Base-by-base conservation (phyloP, 2,797 vertebrate species). In the Brachyalestes nurse region DNA sequence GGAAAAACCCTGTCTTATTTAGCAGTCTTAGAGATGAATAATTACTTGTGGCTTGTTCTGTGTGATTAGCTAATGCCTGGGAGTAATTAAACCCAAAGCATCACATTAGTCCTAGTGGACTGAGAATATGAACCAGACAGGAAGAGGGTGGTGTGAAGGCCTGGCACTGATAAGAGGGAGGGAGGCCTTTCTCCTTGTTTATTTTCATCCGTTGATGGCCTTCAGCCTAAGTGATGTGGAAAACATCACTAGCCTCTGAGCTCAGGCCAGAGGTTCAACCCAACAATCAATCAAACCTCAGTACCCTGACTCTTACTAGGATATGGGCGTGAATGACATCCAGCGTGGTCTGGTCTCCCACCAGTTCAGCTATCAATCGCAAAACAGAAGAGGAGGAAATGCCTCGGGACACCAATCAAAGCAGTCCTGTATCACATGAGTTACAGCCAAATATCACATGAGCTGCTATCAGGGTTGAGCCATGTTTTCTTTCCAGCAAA, bases 121-220 rank as follows among this genome's bases (percentile, higher is more conserved):
- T 2, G 72, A 76, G 75, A 73, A 58, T 49, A 38, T 38, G 38
- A 47, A 25, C 40, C 62, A 58, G 64, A 45, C 64, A 71, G 80
- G 85, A 80, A 77, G 82, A 72, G 81, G 86, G 79, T 45, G 1
- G 70, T 65, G 21, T 73, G 60, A 85, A 76, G 77, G 69, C 14
- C 16, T n/a, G 38, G 61, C 51, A 2, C 88, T 85, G 91, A 92
- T 92, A 90, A 88, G 85, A 82, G 75, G 45, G 81, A 82, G 65
- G 76, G 73, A 28, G 80, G 79, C 72, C 78, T 47, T 42, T n/a
- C 76, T 72, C 16, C 77, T 82, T 84, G 85, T 90, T 91, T 88
- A 75, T 84, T 89, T 89, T 92, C 75, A 2, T 83, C 77, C 79
- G 83, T 69, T 73, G 76, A 66, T 81, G 83, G 62, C 82, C 81